Base-by-base conservation (phyloP, 2,888 invertebrate species). In the Dryomyza anilis region DNA sequence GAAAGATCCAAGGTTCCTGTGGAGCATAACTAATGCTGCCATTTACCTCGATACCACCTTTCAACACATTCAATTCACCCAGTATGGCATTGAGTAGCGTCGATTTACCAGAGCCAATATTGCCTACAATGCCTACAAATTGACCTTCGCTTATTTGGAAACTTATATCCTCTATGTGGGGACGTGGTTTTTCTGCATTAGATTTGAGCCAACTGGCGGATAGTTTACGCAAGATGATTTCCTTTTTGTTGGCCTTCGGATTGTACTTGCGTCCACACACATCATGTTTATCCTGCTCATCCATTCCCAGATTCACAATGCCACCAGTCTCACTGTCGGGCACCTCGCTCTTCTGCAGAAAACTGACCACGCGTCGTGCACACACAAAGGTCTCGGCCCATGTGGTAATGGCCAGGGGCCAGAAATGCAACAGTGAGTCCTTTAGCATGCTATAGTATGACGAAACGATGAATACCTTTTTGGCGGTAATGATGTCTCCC, bases 1-100 rank as follows among this genome's bases (percentile, higher is more conserved):
- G 87, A 74, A 91, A 91, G 5, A 92, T 81, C 95, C 95, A 96
- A 1, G 95, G 89, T 73, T 94, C 89, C 77, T 95, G 94, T 39
- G 91, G 87, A 0, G 92, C 90, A 77, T 95, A 96, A 66, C 89
- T 89, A 0, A 91, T 77, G 27, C 82, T 83, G 1, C 95, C 95
- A 16, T 84, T 83, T 0, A 90, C 84, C 27, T 85, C 81, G 19
- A 89, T 76, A 23, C 72, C 87, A 77, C 93, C 93, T 10, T 78
- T 72, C 0, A 81, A 83, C 3, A 89, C 83, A 14, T 88, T 85
- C 10, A 93, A 80, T 77, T 94, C 94, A 1, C 89, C 87, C 7
- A 96, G 84, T 59, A 95, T 86, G 0, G 91, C 89, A 69, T 90
- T 88, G 0, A 93, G 82, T 0, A 93, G 75, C 0, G 91, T 90